phyloP scores from a whole-genome alignment of 1,140 invertebrate species.

The Phymastichus coffea region DNA sequence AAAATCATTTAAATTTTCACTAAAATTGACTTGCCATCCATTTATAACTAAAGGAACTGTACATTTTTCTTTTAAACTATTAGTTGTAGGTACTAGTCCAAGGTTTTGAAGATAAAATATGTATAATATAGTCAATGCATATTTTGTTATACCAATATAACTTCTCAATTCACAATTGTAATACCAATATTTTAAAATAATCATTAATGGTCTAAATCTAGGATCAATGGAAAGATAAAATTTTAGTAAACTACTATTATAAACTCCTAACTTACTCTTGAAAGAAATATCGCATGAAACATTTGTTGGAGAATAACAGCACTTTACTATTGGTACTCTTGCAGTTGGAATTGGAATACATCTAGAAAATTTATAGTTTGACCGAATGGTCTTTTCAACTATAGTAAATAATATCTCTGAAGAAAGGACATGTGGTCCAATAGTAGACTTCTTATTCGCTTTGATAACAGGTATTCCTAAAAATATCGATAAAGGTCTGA shows the following conservation, averaged over 20 bases:
- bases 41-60: constrained; percentile 36
- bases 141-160: constrained; percentile 52
- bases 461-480: background rate
- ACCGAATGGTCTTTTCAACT: background rate
- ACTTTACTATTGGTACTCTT: constrained; percentile 72
- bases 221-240: constrained; percentile 61
- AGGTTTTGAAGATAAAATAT: constrained; percentile 67
- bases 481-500: background rate
- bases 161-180: constrained; percentile 55
- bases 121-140: constrained; percentile 61
- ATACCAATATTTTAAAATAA: constrained; percentile 70
- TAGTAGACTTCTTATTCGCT: no score
- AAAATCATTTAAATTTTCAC: constrained; percentile 28
- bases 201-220: constrained; percentile 59
- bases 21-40: constrained; percentile 58
- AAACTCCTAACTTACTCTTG: constrained; percentile 62
- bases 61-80: constrained; percentile 40
- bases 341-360: constrained; percentile 62
- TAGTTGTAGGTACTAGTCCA: constrained; percentile 51
- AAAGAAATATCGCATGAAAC: constrained; percentile 69
- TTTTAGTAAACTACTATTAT: constrained; percentile 63
- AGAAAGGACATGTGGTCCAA: background rate
- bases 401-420: background rate
- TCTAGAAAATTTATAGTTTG: constrained; percentile 50
- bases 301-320: constrained; percentile 58